Evolutionary conservation across 2,888 invertebrate genomes (phyloP).

Genomic region (Cerceris rybyensis): DNA sequence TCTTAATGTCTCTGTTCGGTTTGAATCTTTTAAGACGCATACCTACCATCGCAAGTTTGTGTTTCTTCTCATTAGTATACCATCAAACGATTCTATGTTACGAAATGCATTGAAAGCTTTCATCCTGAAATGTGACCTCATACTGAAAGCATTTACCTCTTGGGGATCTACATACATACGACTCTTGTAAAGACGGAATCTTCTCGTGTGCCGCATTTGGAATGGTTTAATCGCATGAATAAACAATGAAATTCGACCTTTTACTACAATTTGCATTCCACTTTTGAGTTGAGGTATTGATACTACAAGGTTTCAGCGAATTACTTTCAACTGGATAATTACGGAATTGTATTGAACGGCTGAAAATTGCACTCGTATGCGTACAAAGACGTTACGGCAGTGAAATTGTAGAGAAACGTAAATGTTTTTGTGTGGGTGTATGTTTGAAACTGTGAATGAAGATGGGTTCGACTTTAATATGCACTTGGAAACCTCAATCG

Average conservation of each 20-base stretch:
- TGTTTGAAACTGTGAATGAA: too few relatives aligned
- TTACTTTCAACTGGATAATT: background rate
- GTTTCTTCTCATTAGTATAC: background rate
- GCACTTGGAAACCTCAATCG: too few relatives aligned
- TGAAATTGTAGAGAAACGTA: too few relatives aligned
- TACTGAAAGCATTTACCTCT: background rate
- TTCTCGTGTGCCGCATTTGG: background rate
- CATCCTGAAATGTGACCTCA: background rate
- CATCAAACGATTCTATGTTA: background rate
- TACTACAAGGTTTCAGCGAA: background rate
- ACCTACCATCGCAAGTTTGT: background rate
- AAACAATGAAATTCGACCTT: constrained; percentile 3
- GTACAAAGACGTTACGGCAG: too few relatives aligned
- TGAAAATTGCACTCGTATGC: too few relatives aligned
- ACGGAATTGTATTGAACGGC: background rate
- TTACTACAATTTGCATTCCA: background rate
- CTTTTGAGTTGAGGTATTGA: background rate
- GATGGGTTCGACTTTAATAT: too few relatives aligned
- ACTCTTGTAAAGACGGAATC: background rate
- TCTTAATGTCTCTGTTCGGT: background rate
- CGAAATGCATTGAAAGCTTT: background rate
- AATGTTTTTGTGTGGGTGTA: too few relatives aligned
- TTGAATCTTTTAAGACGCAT: background rate
- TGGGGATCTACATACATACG: background rate
- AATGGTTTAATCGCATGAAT: background rate